Percentiles rank a stretch among this genome's conserved stretches.
phyloP scores from a whole-genome alignment of 2,888 invertebrate genomes.

The Ormyrus pomaceus region DNA sequence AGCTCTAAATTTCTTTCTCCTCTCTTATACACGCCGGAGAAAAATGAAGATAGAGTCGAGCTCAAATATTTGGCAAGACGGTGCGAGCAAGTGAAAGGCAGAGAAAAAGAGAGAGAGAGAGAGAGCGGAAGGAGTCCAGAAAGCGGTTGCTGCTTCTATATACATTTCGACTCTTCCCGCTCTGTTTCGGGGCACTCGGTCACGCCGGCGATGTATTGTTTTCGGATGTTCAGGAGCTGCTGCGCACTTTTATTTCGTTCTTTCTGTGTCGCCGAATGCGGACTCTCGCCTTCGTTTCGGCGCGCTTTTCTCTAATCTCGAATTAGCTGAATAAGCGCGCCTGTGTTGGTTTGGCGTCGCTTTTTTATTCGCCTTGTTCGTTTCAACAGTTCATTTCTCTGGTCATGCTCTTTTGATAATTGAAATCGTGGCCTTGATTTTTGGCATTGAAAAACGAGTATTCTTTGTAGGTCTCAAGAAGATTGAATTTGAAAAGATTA shows the following conservation, averaged over 20 bases:
- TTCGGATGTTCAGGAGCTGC: slow-evolving; percentile 31
- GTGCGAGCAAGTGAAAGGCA: too few relatives aligned
- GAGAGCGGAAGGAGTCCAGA: background rate
- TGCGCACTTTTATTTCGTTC: slow-evolving; percentile 7
- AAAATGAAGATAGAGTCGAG: slow-evolving; percentile 31
- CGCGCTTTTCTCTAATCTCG: slow-evolving; percentile 14
- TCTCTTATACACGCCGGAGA: background rate
- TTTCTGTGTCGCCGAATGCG: background rate
- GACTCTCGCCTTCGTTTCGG: background rate
- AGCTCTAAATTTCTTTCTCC: slow-evolving; percentile 16
- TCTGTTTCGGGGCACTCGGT: slow-evolving; percentile 34
- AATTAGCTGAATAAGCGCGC: slow-evolving; percentile 35
- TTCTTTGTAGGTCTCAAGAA: too few relatives aligned
- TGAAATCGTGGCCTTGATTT: slow-evolving; percentile 23
- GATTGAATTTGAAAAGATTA: too few relatives aligned
- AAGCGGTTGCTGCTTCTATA: slow-evolving; percentile 17
- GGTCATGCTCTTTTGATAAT: slow-evolving; percentile 25
- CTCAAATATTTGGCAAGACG: slow-evolving; percentile 45
- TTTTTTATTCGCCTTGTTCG: background rate
- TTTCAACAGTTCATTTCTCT: slow-evolving; percentile 11
- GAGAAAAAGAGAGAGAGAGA: background rate
- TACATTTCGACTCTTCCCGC: slow-evolving; percentile 11
- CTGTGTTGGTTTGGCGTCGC: background rate
- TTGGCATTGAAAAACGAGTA: background rate
- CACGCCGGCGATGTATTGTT: slow-evolving; percentile 42